Percentiles rank a stretch among this genome's conserved stretches.
Evolutionary conservation across 1,140 invertebrate species (phyloP).

Genomic region (Frieseomelitta varia): DNA sequence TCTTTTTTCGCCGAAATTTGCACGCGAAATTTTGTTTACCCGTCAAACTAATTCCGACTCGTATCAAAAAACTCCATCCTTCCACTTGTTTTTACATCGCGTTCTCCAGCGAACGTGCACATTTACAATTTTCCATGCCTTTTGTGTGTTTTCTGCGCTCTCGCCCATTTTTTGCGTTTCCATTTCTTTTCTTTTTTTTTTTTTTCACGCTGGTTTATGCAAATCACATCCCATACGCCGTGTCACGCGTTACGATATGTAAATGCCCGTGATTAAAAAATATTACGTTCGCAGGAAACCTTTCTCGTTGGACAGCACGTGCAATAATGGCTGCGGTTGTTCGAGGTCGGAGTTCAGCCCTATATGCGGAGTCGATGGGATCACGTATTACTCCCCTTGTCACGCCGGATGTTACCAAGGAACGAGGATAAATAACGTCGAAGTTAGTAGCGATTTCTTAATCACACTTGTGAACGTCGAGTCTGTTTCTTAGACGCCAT

Average conservation of each 20-base stretch:
- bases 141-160: background rate
- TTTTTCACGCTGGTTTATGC: too few relatives aligned
- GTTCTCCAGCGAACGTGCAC: background rate
- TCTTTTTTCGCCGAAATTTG: too few relatives aligned
- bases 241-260: background rate
- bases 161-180: background rate
- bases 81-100: background rate
- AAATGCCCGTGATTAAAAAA: background rate
- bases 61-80: background rate
- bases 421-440: slow-evolving; percentile 70
- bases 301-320: slow-evolving; percentile 79
- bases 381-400: slow-evolving; percentile 93
- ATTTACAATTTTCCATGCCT: background rate
- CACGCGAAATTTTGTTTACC: too few relatives aligned
- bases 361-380: slow-evolving; percentile 90
- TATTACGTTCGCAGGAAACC: slow-evolving; percentile 61
- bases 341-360: slow-evolving; percentile 83
- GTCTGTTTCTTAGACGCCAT: background rate
- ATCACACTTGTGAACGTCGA: background rate
- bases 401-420: slow-evolving; percentile 88
- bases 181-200: too few relatives aligned
- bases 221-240: too few relatives aligned
- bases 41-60: too few relatives aligned
- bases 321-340: slow-evolving; percentile 87
- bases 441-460: slow-evolving; percentile 52